phyloP scores from a whole-genome alignment of 2,888 invertebrate genomes.

The Sisyra terminalis region DNA sequence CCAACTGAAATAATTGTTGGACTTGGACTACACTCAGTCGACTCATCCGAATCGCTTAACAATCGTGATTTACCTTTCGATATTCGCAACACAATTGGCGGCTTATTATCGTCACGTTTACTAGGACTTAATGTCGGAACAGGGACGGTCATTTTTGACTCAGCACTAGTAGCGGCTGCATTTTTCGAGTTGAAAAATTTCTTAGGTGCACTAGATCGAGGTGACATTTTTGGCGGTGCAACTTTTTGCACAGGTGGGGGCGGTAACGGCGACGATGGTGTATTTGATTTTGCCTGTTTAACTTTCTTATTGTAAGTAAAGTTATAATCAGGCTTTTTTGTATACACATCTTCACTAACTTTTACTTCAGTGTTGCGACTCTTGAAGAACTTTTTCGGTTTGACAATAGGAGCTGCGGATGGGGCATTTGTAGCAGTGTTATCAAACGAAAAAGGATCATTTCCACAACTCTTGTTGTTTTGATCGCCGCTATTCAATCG shows the following conservation, averaged over 20 bases:
- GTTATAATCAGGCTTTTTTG: conserved; percentile 13
- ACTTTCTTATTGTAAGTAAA: conserved; percentile 1
- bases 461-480: conserved; percentile 14
- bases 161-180: conserved; percentile 6
- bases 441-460: conserved; percentile 27
- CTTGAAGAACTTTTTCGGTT: conserved; percentile 83
- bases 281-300: conserved; percentile 9
- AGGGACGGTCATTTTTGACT: conserved; percentile 5
- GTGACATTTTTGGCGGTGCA: conserved; percentile 15
- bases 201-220: conserved; percentile 15
- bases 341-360: conserved; percentile 19
- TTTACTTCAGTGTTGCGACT: conserved; percentile 42
- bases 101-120: conserved; percentile 24
- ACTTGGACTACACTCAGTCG: conserved; percentile 21
- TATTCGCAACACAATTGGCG: conserved; percentile 77
- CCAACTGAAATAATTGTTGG: conserved; percentile 5
- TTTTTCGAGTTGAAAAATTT: conserved; percentile 25
- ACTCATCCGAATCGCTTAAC: conserved; percentile 29
- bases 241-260: not conserved
- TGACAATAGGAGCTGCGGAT: conserved; percentile 35
- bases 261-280: not conserved
- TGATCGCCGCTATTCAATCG: conserved; percentile 7
- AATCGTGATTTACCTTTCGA: conserved; percentile 51
- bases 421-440: conserved; percentile 15
- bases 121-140: conserved; percentile 5